Evolutionary conservation across 2,888 invertebrate genomes (phyloP).

Genomic region (Ormyrus labotus): DNA sequence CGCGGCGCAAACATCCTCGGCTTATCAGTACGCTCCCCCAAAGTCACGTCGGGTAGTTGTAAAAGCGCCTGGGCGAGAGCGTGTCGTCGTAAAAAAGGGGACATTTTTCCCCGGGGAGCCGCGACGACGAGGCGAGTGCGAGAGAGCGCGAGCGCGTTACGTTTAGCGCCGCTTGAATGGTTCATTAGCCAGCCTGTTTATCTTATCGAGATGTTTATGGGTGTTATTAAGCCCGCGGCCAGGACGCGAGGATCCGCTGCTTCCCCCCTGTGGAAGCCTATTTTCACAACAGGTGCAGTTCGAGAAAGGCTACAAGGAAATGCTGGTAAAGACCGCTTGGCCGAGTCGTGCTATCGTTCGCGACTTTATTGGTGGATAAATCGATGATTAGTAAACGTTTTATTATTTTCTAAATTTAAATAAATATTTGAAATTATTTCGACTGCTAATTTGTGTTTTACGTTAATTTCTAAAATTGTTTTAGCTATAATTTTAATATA

Average conservation of each 20-base stretch:
- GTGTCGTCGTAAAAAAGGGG: conserved; percentile 23
- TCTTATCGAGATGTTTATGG: conserved; percentile 54
- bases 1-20: background rate
- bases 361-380: too few species aligned
- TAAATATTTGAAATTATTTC: too few species aligned
- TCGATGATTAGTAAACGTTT: too few species aligned
- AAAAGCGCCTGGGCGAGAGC: conserved; percentile 7
- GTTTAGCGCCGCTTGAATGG: conserved; percentile 37
- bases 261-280: background rate
- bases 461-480: too few species aligned
- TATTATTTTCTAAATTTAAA: too few species aligned
- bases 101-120: conserved; percentile 18
- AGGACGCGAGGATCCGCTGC: background rate
- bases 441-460: too few species aligned
- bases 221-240: conserved; percentile 32
- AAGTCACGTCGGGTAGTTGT: conserved; percentile 7
- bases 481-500: too few species aligned
- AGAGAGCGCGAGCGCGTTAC: conserved; percentile 27
- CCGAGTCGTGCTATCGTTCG: too few species aligned
- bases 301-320: too few species aligned
- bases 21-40: conserved; percentile 19
- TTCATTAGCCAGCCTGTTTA: conserved; percentile 53
- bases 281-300: background rate
- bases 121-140: conserved; percentile 23
- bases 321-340: too few species aligned